phyloP scores from a whole-genome alignment of 2,797 vertebrate species.

The Chelonia mydas region DNA sequence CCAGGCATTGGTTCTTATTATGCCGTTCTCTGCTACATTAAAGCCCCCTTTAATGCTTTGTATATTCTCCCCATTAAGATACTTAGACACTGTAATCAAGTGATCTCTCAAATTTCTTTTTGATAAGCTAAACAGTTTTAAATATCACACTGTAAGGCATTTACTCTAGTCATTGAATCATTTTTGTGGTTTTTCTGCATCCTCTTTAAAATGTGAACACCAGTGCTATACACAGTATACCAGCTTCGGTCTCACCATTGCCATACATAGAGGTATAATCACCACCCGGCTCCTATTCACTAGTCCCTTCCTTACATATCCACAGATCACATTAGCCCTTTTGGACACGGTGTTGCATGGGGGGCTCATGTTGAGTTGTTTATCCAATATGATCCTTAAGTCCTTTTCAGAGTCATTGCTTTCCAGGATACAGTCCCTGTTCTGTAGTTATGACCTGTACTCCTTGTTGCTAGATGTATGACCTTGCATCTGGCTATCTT shows the following conservation, averaged over 20 bases:
- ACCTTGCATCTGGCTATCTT: not conserved
- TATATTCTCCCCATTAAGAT: not conserved
- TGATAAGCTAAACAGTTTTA: not conserved
- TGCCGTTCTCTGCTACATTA: not conserved
- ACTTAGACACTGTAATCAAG: not conserved
- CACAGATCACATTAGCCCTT: not conserved
- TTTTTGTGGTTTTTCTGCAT: not conserved
- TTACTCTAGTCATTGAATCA: not conserved
- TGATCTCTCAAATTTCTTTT: not conserved
- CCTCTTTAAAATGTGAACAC: not conserved
- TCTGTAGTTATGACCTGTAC: accelerated
- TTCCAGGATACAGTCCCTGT: not conserved
- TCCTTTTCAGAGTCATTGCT: accelerated
- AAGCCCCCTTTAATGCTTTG: not conserved
- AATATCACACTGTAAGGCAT: not conserved
- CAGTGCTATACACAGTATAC: not conserved
- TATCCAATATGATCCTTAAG: not conserved
- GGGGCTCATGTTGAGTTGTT: not conserved
- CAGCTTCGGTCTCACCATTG: not conserved
- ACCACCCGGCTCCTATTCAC: not conserved
- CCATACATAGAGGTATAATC: not conserved
- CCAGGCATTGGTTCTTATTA: not conserved
- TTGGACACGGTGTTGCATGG: not conserved
- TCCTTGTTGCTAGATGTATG: not conserved
- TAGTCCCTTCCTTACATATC: not conserved